phyloP scores from a whole-genome alignment of 2,113 vertebrate species.

The Silurus asotus region DNA sequence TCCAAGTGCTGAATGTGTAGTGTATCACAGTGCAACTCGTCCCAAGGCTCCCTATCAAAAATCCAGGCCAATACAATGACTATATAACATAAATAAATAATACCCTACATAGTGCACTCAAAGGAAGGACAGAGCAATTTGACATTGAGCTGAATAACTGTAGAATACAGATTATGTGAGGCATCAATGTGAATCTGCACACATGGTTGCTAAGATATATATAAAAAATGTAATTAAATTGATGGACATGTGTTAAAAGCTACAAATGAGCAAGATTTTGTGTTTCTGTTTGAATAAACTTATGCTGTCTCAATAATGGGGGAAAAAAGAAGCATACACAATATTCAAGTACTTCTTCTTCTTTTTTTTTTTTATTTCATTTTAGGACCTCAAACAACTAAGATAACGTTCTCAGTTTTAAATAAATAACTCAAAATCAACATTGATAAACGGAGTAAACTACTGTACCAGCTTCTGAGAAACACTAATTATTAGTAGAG shows the following conservation, averaged over 20 bases:
- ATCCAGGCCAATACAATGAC: no score
- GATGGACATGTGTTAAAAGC: background rate
- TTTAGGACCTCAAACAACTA: conserved; percentile 16
- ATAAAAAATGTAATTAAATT: background rate
- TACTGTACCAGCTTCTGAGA: background rate
- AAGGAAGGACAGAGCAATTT: no score
- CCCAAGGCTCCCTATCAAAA: no score
- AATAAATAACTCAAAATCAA: conserved; percentile 24
- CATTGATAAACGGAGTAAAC: background rate
- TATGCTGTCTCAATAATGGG: background rate
- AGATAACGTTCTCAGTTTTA: conserved; percentile 4
- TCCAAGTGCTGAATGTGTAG: no score
- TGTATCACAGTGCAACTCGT: no score
- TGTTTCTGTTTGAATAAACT: background rate
- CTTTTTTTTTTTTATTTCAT: conserved; percentile 9
- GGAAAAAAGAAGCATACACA: background rate
- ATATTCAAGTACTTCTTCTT: background rate
- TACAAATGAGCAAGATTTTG: background rate
- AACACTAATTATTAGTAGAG: conserved; percentile 1
- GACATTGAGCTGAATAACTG: no score
- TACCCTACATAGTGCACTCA: no score
- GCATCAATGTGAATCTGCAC: no score
- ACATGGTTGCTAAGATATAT: background rate
- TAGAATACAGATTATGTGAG: no score
- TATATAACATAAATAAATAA: no score